Evolutionary conservation across 2,797 vertebrate species (phyloP).

Genomic region (Carduelis carduelis): DNA sequence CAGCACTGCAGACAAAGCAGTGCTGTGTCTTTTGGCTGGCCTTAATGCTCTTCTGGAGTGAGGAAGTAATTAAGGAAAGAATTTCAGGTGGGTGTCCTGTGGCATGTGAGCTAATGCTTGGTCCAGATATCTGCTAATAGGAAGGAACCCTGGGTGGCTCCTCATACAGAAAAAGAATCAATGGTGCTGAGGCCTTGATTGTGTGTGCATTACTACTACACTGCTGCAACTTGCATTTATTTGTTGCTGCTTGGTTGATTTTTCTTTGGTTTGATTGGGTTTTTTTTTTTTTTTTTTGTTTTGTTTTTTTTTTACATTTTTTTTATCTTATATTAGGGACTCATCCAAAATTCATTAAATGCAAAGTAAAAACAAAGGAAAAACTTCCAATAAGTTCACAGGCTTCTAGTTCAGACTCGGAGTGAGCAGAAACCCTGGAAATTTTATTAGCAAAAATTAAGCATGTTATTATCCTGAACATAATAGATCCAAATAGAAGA

Average conservation of each 20-base stretch:
- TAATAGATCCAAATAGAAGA: constrained; percentile 57
- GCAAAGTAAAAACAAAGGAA: not conserved
- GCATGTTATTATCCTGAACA: constrained; percentile 19
- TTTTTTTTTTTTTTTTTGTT: not conserved
- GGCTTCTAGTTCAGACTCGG: not conserved
- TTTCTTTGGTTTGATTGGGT: not conserved
- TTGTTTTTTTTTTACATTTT: not conserved
- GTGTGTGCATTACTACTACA: no score
- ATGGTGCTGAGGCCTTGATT: not conserved
- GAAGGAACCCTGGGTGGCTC: not conserved
- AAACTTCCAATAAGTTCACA: not conserved
- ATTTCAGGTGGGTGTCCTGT: not conserved
- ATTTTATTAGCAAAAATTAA: constrained; percentile 59
- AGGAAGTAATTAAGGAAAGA: not conserved
- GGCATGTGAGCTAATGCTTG: not conserved
- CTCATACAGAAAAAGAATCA: not conserved
- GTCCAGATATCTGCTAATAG: not conserved
- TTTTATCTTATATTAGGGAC: no score
- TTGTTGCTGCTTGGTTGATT: not conserved
- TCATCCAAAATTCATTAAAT: not conserved
- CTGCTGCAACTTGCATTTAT: not conserved
- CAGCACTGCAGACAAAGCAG: not conserved
- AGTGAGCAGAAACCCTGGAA: not conserved
- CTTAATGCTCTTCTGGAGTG: not conserved
- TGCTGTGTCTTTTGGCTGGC: not conserved